Evolutionary conservation across 2,113 vertebrate genomes (phyloP).

Genomic region (Rhinoptilus africanus): DNA sequence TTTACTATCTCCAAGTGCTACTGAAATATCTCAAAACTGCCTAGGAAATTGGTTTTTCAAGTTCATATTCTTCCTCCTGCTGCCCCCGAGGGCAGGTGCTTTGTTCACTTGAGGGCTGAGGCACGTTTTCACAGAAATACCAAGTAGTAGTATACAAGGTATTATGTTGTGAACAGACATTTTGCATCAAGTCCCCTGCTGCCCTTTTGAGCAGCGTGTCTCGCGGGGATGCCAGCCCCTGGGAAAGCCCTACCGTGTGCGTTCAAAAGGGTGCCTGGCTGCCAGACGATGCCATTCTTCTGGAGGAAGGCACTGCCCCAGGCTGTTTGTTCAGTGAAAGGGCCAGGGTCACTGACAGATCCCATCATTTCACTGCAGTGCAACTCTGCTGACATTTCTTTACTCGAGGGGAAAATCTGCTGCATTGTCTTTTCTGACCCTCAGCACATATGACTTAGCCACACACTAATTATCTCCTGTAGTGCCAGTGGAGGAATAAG

Average conservation of each 20-base stretch:
- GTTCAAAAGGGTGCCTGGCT: neutral
- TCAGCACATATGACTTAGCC: conserved; percentile 54
- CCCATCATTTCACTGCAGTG: conserved; percentile 25
- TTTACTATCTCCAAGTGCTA: neutral
- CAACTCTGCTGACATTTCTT: conserved; percentile 45
- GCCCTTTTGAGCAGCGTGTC: neutral
- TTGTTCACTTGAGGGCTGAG: neutral
- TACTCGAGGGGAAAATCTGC: conserved; percentile 41
- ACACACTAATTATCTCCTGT: conserved; percentile 54
- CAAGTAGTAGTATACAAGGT: neutral
- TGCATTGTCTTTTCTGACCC: conserved; percentile 58
- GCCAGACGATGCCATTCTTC: conserved; percentile 24
- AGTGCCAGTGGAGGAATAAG: conserved; percentile 13
- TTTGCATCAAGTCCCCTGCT: neutral
- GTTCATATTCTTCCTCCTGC: neutral
- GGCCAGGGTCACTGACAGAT: conserved; percentile 43
- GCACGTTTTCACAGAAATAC: neutral
- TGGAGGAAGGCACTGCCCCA: neutral
- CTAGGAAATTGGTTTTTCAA: neutral
- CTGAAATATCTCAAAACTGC: neutral
- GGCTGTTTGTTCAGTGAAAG: conserved; percentile 63
- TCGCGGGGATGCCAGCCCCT: neutral
- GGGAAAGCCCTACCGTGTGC: neutral
- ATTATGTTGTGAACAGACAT: neutral
- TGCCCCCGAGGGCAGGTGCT: neutral